Percentiles rank a stretch among this genome's conserved stretches.
These are phyloP conservation scores for Nannospalax galili DNA, from an alignment of 2,113 vertebrate genomes.

Conservation along the genomic window DNA sequence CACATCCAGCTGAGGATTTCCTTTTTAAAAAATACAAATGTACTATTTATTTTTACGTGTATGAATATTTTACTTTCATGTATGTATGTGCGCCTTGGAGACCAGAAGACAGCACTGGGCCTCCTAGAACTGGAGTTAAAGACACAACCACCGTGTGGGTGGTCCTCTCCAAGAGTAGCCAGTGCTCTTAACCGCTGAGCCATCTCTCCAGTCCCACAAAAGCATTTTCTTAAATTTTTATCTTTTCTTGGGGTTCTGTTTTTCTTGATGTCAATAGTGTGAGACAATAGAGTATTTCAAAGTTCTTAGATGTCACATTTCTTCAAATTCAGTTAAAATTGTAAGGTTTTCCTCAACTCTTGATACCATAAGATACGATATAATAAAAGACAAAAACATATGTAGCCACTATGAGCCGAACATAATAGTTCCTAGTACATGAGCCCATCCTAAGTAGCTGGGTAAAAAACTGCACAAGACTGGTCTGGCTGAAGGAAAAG, in stretches of 20 bases:
- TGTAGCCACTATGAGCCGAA: background rate
- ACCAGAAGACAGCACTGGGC: too few species aligned
- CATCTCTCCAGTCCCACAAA: too few species aligned
- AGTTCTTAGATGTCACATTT: background rate
- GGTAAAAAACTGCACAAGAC: background rate
- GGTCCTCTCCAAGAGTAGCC: too few species aligned
- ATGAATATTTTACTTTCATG: too few species aligned
- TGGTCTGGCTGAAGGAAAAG: background rate
- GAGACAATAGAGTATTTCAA: background rate
- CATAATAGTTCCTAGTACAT: background rate
- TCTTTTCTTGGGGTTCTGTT: constrained; percentile 16
- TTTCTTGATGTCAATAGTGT: background rate
- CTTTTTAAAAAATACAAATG: too few species aligned
- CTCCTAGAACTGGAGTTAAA: too few species aligned
- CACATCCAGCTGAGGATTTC: too few species aligned
- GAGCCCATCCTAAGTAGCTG: background rate
- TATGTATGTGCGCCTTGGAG: too few species aligned
- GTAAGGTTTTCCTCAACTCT: background rate
- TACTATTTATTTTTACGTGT: too few species aligned
- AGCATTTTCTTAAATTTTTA: background rate
- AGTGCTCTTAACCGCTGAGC: too few species aligned
- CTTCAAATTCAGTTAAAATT: constrained; percentile 5
- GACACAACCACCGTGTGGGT: too few species aligned
- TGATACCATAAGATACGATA: constrained; percentile 16
- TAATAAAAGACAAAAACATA: background rate